Evolutionary conservation across 2,113 vertebrate genomes (phyloP).

Genomic region (Labrus mixtus): DNA sequence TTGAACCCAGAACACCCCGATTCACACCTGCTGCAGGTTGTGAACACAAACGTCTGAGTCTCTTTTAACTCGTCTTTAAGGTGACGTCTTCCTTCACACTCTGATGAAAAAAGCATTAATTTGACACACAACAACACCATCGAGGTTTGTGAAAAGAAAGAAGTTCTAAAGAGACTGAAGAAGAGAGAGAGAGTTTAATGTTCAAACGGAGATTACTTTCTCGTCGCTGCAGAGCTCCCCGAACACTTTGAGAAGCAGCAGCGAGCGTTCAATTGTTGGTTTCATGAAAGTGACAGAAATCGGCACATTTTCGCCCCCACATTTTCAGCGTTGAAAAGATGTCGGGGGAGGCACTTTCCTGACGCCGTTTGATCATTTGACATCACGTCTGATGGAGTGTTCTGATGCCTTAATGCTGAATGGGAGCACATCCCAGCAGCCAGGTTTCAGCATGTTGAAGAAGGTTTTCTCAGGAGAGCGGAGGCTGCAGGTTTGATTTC

Average conservation of each 20-base stretch:
- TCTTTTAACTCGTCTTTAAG: too few species aligned
- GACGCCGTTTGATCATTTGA: neutral
- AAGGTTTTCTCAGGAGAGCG: neutral
- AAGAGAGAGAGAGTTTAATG: neutral
- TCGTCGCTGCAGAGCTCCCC: too few species aligned
- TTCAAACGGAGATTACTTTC: neutral
- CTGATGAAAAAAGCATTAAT: neutral
- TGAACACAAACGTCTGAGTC: too few species aligned
- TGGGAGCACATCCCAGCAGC: neutral
- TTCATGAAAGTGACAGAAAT: neutral
- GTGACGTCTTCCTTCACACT: too few species aligned
- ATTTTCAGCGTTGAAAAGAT: neutral
- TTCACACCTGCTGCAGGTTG: too few species aligned
- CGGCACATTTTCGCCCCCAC: neutral
- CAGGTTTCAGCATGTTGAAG: neutral
- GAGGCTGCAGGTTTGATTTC: neutral
- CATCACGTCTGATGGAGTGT: neutral
- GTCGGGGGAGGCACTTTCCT: neutral
- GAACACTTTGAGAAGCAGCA: neutral
- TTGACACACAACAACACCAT: neutral
- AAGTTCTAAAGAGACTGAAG: neutral
- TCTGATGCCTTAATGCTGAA: constrained; percentile 1
- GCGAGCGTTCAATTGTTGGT: neutral
- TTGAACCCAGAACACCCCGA: too few species aligned
- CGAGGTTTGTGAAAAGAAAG: neutral